These are phyloP conservation scores for Hyphantria cunea DNA, from an alignment of 1,140 invertebrate genomes.

Conservation along the genomic window DNA sequence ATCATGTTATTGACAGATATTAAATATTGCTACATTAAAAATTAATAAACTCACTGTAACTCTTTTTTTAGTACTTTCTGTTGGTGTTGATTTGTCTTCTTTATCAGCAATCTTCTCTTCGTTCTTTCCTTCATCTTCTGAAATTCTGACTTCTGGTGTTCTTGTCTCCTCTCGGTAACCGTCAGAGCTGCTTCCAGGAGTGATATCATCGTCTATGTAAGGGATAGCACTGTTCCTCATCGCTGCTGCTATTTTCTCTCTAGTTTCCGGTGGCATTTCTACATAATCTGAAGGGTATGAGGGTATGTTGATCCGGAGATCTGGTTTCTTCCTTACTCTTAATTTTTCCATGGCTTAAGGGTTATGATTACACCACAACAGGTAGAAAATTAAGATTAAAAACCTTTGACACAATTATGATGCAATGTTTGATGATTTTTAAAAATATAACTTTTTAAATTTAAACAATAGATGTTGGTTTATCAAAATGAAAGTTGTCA, in stretches of 20 bases:
- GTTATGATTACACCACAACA: slow-evolving; percentile 1
- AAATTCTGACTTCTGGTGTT: slow-evolving; percentile 60
- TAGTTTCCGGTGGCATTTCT: slow-evolving; percentile 61
- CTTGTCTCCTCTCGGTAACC: slow-evolving; percentile 26
- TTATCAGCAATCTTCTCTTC: background rate
- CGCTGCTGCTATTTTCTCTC: slow-evolving; percentile 33
- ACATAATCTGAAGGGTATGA: slow-evolving; percentile 68
- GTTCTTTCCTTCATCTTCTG: slow-evolving; percentile 29
- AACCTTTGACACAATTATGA: too few species aligned
- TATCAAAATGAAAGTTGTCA: background rate
- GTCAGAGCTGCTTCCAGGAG: slow-evolving; percentile 10
- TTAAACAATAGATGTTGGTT: too few species aligned
- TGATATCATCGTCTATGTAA: slow-evolving; percentile 48
- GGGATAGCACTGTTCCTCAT: slow-evolving; percentile 29
- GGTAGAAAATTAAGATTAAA: too few species aligned
- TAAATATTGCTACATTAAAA: too few species aligned
- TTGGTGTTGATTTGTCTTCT: too few species aligned
- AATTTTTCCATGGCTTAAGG: slow-evolving; percentile 38
- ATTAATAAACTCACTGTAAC: slow-evolving; percentile 24
- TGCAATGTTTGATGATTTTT: too few species aligned
- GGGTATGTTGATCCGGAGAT: slow-evolving; percentile 61
- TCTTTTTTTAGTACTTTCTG: slow-evolving; percentile 10
- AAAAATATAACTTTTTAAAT: too few species aligned
- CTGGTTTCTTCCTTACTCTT: slow-evolving; percentile 65
- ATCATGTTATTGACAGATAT: too few species aligned